These are phyloP conservation scores for Bufotes viridis DNA, from an alignment of 2,797 vertebrate genomes.

Conservation along the genomic window DNA sequence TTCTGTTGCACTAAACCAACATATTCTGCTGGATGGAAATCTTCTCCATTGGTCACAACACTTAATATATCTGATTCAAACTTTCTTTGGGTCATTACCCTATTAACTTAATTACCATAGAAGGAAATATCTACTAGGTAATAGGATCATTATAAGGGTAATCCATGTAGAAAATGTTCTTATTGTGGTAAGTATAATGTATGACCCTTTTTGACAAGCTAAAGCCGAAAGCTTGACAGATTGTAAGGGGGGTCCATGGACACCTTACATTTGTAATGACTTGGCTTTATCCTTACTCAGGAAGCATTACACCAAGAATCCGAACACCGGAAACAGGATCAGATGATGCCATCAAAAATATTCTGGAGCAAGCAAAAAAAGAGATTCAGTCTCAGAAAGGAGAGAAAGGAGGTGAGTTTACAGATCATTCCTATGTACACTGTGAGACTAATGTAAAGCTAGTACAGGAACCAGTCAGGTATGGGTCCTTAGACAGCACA, in stretches of 20 bases:
- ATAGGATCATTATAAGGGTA: too few species aligned
- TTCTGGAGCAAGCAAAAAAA: slow-evolving; percentile 98
- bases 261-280: not conserved
- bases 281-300: slow-evolving; percentile 72
- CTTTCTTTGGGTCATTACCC: too few species aligned
- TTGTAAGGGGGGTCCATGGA: not conserved
- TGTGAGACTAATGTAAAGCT: not conserved
- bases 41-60: too few species aligned
- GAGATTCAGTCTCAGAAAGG: slow-evolving; percentile 98
- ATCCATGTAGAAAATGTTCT: too few species aligned
- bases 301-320: slow-evolving; percentile 98
- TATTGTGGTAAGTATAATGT: not conserved
- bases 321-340: slow-evolving; percentile 98
- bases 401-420: slow-evolving; percentile 88
- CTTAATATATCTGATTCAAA: too few species aligned
- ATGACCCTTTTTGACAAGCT: not conserved
- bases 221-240: not conserved
- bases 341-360: slow-evolving; percentile 97
- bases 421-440: not conserved
- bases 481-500: too few species aligned
- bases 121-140: too few species aligned
- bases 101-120: not conserved
- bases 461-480: not conserved
- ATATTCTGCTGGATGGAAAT: too few species aligned
- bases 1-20: too few species aligned